Conservation (phyloP, 2,797 vertebrate species). For the Hypotaenidia okinawae region DNA sequence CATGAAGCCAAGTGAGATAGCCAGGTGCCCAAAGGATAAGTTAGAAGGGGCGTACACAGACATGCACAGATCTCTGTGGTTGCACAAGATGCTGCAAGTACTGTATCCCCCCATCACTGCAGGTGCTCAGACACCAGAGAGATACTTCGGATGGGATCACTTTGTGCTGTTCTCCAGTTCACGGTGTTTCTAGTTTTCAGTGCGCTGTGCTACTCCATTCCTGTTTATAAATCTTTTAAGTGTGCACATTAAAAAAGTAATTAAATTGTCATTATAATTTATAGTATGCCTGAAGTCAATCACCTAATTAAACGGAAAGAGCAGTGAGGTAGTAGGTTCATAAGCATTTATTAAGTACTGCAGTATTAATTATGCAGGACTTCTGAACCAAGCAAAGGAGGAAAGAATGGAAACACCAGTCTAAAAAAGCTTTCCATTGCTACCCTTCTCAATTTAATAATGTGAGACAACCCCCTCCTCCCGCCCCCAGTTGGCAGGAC, state of each 20-base stretch:
- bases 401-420: conserved; percentile 57
- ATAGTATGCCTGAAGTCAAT: conserved; percentile 79
- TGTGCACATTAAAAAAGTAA: conserved; percentile 80
- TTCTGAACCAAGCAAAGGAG: conserved; percentile 73
- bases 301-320: conserved; percentile 80
- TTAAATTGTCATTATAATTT: conserved; percentile 84
- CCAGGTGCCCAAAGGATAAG: not conserved
- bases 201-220: conserved; percentile 24
- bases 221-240: conserved; percentile 80
- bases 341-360: conserved; percentile 81
- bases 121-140: not conserved
- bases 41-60: not conserved
- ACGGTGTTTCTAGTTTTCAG: conserved; percentile 21
- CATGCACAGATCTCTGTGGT: not conserved
- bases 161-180: conserved; percentile 4
- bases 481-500: not conserved
- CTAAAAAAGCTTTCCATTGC: conserved; percentile 58
- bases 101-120: not conserved
- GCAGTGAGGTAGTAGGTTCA: conserved; percentile 72
- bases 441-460: conserved; percentile 54
- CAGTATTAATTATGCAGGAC: conserved; percentile 81
- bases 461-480: not conserved
- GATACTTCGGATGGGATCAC: not conserved
- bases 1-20: not conserved
- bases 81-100: not conserved